phyloP scores from a whole-genome alignment of 2,113 vertebrate species.

The Charadrius vociferus region DNA sequence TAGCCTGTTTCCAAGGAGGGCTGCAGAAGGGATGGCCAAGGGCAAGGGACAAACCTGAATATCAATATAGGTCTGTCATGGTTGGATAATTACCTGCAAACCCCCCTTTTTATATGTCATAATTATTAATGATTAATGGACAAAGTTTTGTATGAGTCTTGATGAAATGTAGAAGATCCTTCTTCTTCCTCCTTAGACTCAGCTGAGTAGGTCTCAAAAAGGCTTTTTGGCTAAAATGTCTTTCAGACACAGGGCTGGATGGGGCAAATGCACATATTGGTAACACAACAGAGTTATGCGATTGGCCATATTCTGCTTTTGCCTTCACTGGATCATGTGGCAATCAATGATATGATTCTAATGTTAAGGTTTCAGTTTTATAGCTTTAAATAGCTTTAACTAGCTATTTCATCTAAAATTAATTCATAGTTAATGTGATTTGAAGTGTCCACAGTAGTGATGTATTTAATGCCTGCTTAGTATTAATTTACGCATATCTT shows the following conservation, averaged over 20 bases:
- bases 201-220: not conserved
- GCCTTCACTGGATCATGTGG: not conserved
- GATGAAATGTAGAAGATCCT: not conserved
- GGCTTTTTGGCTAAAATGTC: not conserved
- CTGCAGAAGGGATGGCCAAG: not conserved
- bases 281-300: not conserved
- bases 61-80: not conserved
- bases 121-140: not conserved
- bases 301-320: not conserved
- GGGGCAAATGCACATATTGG: not conserved
- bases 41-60: not conserved
- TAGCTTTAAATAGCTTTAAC: not conserved
- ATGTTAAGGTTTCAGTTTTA: not conserved
- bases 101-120: fast-evolving
- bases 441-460: not conserved
- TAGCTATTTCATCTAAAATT: not conserved
- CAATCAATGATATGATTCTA: not conserved
- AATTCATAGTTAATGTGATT: not conserved
- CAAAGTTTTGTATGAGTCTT: not conserved
- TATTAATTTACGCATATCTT: not conserved
- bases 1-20: not conserved
- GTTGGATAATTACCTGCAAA: not conserved
- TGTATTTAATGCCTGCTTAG: not conserved
- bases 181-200: not conserved
- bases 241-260: not conserved